Conservation (phyloP, 1,140 invertebrate genomes). For the Penaeus japonicus region DNA sequence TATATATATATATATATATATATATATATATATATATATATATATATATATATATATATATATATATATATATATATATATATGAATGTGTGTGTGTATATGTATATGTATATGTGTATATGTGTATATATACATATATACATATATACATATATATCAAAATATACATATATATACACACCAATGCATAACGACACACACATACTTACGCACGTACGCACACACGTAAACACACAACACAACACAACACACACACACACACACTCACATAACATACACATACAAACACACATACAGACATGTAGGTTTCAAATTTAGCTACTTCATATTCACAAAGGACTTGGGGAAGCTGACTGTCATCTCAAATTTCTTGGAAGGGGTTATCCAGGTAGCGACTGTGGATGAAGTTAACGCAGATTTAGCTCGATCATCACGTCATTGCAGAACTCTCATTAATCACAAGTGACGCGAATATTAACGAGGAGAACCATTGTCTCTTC, state of each 20-base stretch:
- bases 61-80: slow-evolving; percentile 30
- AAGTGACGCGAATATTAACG: too few relatives aligned
- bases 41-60: slow-evolving; percentile 6
- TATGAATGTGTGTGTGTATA: slow-evolving; percentile 16
- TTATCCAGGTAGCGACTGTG: too few relatives aligned
- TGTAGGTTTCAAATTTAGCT: too few relatives aligned
- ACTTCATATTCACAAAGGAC: too few relatives aligned
- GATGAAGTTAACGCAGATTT: too few relatives aligned
- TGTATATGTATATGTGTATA: slow-evolving; percentile 2
- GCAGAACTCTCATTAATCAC: too few relatives aligned
- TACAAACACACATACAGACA: too few relatives aligned
- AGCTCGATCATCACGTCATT: too few relatives aligned
- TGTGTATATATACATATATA: background rate
- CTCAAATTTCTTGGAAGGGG: too few relatives aligned
- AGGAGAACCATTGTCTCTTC: too few relatives aligned
- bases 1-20: background rate
- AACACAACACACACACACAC: slow-evolving; percentile 1
- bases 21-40: background rate
- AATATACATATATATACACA: background rate
- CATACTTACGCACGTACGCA: background rate
- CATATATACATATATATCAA: background rate
- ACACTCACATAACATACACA: background rate
- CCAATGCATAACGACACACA: background rate
- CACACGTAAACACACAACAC: background rate
- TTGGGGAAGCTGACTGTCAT: too few relatives aligned